A percentile compares a stretch with the other conserved stretches of the same genome.
Evolutionary conservation across 2,888 invertebrate species (phyloP).

Genomic region (Temnothorax ravouxi): DNA sequence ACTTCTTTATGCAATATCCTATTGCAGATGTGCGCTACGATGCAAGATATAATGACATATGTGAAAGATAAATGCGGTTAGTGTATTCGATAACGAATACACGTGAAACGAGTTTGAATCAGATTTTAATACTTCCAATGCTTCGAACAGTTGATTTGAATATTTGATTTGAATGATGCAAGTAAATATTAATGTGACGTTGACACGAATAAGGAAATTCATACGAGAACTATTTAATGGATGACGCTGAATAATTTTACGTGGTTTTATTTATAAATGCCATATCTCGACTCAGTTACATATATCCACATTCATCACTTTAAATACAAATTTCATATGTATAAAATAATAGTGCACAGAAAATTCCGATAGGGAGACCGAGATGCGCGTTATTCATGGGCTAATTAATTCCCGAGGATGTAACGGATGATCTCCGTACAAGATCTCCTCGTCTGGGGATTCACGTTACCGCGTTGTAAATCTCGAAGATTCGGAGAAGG

Average conservation of each 20-base stretch:
- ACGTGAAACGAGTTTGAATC: background rate
- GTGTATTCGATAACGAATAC: background rate
- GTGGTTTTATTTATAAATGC: conserved; percentile 1
- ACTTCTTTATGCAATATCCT: background rate
- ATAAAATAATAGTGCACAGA: conserved; percentile 9
- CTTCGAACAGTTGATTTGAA: background rate
- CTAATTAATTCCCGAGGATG: conserved; percentile 20
- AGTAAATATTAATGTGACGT: conserved; percentile 40
- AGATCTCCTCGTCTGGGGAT: background rate
- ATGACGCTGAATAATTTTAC: conserved; percentile 5
- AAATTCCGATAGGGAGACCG: background rate
- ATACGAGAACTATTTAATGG: conserved; percentile 10
- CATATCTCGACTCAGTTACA: background rate
- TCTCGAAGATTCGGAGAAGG: conserved; percentile 33
- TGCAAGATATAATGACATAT: background rate
- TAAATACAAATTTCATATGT: conserved; percentile 15
- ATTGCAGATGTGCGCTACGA: background rate
- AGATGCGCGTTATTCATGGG: background rate
- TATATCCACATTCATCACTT: background rate
- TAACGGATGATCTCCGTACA: conserved; percentile 15
- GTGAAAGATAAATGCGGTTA: background rate
- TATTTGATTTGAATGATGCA: background rate
- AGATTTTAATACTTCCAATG: background rate
- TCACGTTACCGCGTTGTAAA: conserved; percentile 33
- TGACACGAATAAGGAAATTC: conserved; percentile 26